Percentiles rank a stretch among this genome's conserved stretches.
Conservation (phyloP, 2,797 vertebrate genomes). For the Sternarchorhynchus goeldii region DNA sequence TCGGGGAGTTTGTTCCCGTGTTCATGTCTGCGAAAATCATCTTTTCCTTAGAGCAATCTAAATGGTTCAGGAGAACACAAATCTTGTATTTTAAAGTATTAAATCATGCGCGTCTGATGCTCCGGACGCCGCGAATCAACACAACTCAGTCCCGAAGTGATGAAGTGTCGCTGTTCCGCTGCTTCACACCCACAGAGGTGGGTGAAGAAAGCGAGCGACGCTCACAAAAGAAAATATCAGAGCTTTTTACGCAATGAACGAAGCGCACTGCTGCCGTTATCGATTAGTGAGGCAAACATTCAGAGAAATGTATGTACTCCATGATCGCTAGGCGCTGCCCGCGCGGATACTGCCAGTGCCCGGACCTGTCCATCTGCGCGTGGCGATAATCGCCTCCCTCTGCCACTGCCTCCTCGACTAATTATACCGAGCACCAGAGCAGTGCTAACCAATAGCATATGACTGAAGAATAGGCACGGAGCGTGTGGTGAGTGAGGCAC, state of each 20-base stretch:
- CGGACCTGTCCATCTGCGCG: neutral
- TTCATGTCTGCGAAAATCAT: slow-evolving; percentile 99
- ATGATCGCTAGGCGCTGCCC: slow-evolving; percentile 64
- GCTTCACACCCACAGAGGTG: neutral
- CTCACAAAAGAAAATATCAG: slow-evolving; percentile 8
- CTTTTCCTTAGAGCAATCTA: slow-evolving; percentile 64
- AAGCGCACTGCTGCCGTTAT: neutral
- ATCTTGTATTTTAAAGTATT: too few relatives aligned
- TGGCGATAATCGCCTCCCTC: too few relatives aligned
- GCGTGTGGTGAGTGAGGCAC: too few relatives aligned
- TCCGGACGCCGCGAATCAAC: too few relatives aligned
- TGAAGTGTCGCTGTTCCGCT: too few relatives aligned
- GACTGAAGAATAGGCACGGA: too few relatives aligned
- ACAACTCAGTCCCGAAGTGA: too few relatives aligned
- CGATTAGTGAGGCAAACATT: slow-evolving; percentile 23
- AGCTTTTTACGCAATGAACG: neutral
- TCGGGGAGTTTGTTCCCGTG: slow-evolving; percentile 91
- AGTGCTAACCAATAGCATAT: too few relatives aligned
- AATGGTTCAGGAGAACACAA: too few relatives aligned
- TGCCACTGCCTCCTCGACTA: too few relatives aligned
- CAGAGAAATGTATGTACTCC: slow-evolving; percentile 53
- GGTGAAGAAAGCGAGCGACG: neutral
- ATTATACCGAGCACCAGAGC: too few relatives aligned
- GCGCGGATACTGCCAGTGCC: slow-evolving; percentile 70
- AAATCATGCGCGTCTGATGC: too few relatives aligned